phyloP scores from a whole-genome alignment of 2,888 invertebrate species.

The Drosophila percnosoma region DNA sequence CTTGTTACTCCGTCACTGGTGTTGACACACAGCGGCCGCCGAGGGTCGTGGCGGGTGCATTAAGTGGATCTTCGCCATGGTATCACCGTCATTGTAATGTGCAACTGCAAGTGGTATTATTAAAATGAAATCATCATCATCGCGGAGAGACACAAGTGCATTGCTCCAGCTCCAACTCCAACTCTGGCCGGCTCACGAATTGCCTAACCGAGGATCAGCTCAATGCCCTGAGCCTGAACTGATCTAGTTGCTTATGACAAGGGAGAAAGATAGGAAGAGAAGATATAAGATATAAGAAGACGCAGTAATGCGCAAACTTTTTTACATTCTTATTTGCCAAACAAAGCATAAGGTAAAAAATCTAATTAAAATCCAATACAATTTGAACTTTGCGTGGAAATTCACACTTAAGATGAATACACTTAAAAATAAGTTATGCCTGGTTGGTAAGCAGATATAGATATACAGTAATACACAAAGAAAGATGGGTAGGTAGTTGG shows the following conservation, averaged over 20 bases:
- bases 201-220: constrained; percentile 36
- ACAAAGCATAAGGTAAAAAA: neutral
- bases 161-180: constrained; percentile 8
- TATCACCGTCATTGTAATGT: constrained; percentile 21
- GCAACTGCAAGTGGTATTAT: constrained; percentile 76
- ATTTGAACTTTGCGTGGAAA: neutral
- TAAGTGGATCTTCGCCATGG: constrained; percentile 49
- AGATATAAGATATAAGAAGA: constrained; percentile 34
- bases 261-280: constrained; percentile 28
- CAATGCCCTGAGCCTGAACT: constrained; percentile 29
- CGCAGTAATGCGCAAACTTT: constrained; percentile 26
- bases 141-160: constrained; percentile 69
- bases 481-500: neutral
- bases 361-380: neutral
- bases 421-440: neutral
- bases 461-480: neutral
- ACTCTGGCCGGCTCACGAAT: neutral
- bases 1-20: constrained; percentile 82
- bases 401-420: neutral
- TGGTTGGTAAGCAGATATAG: neutral
- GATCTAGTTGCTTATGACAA: constrained; percentile 66
- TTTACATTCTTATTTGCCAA: neutral
- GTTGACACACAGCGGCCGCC: constrained; percentile 62
- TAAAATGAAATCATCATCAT: constrained; percentile 84
- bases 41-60: constrained; percentile 43